Evolutionary conservation across 2,888 invertebrate genomes (phyloP), one percentile per base, ranked within the genome.

Genomic region (Caenorhabditis afra): DNA sequence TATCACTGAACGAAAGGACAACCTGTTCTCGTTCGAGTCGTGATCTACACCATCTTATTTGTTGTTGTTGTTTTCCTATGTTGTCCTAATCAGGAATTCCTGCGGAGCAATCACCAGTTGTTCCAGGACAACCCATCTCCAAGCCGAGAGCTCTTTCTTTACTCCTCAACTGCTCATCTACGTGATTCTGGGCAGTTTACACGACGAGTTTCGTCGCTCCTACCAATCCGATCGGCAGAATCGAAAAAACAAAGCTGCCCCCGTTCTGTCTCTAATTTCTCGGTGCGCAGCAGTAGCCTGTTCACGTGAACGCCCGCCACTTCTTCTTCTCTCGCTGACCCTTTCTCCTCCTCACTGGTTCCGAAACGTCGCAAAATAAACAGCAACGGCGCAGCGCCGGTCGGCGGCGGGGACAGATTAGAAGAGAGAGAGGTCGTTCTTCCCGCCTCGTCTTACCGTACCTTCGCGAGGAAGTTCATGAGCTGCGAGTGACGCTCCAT

Each of bases 401-500:
- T 22, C 41, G 41, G 11, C n/a, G 52, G 52, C 52, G 47, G 50
- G 39, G 23, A 20, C 18, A 53, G 22, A 41, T 39, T 50, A 52
- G 49, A 20, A 29, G n/a, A 47, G 22, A 47, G 22, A 47, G 16
- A 8, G 14, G 18, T 47, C 14, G 3, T 44, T 29, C 45, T 16
- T 10, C 35, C 5, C n/a, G 5, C 29, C 18, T 41, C 18, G 16
- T 16, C 1, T 2, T 49, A 49, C 53, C 64, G 20, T 50, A 87
- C 90, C 77, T 90, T 89, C 53, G 85, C 93, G 39, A 97, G 92
- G 91, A 97, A 96, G 59, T 94, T 93, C 73, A 96, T 92, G 87
- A 95, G 94, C 90, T 95, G 95, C 84, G 95, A 94, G 81, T 95
- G 94, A 83, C 96, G 93, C 87, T 95, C 94, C 35, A 95, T 93